These are phyloP conservation scores for Eutolmus rufibarbis DNA, from an alignment of 2,888 invertebrate species.

Conservation along the genomic window DNA sequence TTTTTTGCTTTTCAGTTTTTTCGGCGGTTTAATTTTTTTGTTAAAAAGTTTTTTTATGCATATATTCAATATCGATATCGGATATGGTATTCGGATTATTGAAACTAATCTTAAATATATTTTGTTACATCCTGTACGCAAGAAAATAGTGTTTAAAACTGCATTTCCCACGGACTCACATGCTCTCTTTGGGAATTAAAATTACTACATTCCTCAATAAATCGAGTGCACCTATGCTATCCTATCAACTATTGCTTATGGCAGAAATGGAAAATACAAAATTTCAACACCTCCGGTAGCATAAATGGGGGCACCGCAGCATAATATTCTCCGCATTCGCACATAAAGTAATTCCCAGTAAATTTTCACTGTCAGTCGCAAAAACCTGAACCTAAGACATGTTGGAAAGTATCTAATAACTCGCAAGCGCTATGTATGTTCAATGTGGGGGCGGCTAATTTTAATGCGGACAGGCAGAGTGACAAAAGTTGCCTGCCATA, in stretches of 20 bases:
- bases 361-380: background rate
- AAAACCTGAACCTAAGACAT: background rate
- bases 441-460: background rate
- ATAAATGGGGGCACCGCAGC: background rate
- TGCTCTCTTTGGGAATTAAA: background rate
- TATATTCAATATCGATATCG: no score
- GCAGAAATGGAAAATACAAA: background rate
- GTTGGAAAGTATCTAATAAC: background rate
- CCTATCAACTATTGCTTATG: background rate
- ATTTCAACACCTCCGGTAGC: background rate
- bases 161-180: background rate
- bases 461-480: background rate
- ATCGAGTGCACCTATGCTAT: background rate
- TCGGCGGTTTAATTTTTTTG: no score
- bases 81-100: no score
- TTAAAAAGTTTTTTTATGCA: no score
- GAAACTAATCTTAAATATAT: no score
- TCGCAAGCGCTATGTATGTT: background rate
- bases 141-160: background rate
- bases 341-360: background rate
- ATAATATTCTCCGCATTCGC: background rate
- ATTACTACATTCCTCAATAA: background rate
- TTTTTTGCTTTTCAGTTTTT: no score
- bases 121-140: no score
- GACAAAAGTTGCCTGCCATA: background rate